Percentiles rank a stretch among this genome's conserved stretches.
phyloP scores from a whole-genome alignment of 1,140 invertebrate genomes.

The Probaryconus sp. region DNA sequence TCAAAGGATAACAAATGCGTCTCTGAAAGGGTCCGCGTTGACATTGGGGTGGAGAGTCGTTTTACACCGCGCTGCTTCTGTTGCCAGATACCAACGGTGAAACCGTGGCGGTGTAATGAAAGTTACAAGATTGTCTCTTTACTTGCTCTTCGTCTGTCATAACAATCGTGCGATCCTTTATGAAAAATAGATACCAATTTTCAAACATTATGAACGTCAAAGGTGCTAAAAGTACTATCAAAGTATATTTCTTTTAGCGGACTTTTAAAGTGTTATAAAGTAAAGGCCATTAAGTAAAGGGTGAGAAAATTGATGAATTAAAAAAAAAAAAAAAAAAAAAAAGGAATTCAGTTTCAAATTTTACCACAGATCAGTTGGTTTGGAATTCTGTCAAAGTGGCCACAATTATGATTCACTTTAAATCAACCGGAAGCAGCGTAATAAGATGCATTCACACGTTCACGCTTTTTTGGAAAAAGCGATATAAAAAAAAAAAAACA shows the following conservation, averaged over 20 bases:
- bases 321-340: too few species aligned
- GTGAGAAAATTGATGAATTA: too few species aligned
- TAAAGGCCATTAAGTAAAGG: too few species aligned
- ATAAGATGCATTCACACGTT: slow-evolving; percentile 25
- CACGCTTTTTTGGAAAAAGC: not conserved
- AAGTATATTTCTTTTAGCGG: too few species aligned
- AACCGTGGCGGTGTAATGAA: slow-evolving; percentile 52
- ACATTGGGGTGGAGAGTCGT: slow-evolving; percentile 74
- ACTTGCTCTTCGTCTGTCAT: slow-evolving; percentile 48
- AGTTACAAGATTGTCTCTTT: slow-evolving; percentile 58
- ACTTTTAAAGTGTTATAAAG: too few species aligned
- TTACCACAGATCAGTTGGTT: too few species aligned
- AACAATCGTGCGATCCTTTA: slow-evolving; percentile 35
- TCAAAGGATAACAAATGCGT: slow-evolving; percentile 78
- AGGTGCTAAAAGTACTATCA: not conserved
- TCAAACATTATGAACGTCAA: slow-evolving; percentile 7
- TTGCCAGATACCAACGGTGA: slow-evolving; percentile 53
- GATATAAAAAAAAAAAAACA: slow-evolving; percentile 37
- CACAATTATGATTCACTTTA: slow-evolving; percentile 31
- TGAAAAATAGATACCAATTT: slow-evolving; percentile 36
- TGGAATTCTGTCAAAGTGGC: not conserved
- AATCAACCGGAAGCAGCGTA: slow-evolving; percentile 22
- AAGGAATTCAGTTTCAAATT: too few species aligned
- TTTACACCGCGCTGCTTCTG: slow-evolving; percentile 70
- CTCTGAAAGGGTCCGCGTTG: slow-evolving; percentile 73